phyloP scores from a whole-genome alignment of 1,140 invertebrate genomes.

The Stratiolaelaps scimitus region DNA sequence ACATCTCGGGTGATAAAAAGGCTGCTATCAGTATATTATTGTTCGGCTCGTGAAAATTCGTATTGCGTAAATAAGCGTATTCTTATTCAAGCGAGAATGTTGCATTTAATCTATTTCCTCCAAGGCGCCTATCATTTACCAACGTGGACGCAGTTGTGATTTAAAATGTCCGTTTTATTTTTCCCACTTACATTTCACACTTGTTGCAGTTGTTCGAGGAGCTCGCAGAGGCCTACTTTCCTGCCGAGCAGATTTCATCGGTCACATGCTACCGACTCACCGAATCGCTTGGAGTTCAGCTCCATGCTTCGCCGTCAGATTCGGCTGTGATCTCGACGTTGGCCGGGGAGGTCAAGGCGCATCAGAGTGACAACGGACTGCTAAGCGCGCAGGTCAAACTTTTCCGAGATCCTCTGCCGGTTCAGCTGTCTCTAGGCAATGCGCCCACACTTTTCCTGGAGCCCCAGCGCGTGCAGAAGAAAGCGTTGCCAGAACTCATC shows the following conservation, averaged over 20 bases:
- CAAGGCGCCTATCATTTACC: no score
- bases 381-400: conserved; percentile 13
- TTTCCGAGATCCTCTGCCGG: background rate
- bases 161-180: no score
- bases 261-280: background rate
- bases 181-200: no score
- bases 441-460: background rate
- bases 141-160: no score
- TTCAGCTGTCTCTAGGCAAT: background rate
- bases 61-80: no score
- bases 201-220: conserved; percentile 1
- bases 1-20: no score
- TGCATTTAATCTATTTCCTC: no score
- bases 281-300: background rate
- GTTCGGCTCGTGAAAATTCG: no score
- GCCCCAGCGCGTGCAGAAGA: background rate
- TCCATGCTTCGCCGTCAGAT: background rate
- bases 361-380: background rate
- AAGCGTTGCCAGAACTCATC: background rate
- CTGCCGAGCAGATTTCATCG: background rate
- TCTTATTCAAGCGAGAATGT: no score
- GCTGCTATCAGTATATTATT: no score
- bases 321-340: no score
- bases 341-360: background rate
- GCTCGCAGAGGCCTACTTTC: background rate